A percentile compares a stretch with the other conserved stretches of the same genome.
Conservation (phyloP, 2,797 vertebrate species). For the Pelochelys cantorii region DNA sequence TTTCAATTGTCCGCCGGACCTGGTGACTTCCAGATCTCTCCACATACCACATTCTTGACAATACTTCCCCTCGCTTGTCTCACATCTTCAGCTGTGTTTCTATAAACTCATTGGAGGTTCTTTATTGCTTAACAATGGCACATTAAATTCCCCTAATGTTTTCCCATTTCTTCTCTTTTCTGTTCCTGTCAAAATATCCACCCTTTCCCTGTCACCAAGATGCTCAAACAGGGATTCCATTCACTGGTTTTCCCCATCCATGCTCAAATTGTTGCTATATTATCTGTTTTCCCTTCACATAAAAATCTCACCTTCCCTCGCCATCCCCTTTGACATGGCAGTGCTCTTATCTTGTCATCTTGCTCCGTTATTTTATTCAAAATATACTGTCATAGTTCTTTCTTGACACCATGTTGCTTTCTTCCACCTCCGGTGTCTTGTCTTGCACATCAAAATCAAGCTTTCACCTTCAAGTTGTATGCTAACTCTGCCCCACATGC, state of each 20-base stretch:
- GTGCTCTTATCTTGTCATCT: not conserved
- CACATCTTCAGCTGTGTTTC: not conserved
- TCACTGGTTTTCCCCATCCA: no score
- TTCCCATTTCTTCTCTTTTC: not conserved
- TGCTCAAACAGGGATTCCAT: no score
- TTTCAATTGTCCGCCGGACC: not conserved
- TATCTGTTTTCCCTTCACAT: not conserved
- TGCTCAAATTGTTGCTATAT: no score
- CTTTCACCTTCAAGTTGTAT: not conserved
- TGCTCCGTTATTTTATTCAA: not conserved
- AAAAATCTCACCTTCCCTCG: not conserved
- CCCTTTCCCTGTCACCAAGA: not conserved
- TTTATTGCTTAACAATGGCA: no score
- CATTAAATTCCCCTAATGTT: not conserved
- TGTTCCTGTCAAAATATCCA: not conserved
- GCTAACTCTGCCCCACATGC: not conserved
- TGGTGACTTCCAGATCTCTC: not conserved
- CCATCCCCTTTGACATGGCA: not conserved
- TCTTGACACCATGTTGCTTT: not conserved
- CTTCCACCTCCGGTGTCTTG: not conserved
- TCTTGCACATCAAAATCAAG: not conserved
- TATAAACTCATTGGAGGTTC: not conserved
- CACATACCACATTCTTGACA: not conserved
- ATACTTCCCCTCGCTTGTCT: not conserved
- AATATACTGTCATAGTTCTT: not conserved